phyloP scores from a whole-genome alignment of 2,888 invertebrate species.

The Noctua comes region DNA sequence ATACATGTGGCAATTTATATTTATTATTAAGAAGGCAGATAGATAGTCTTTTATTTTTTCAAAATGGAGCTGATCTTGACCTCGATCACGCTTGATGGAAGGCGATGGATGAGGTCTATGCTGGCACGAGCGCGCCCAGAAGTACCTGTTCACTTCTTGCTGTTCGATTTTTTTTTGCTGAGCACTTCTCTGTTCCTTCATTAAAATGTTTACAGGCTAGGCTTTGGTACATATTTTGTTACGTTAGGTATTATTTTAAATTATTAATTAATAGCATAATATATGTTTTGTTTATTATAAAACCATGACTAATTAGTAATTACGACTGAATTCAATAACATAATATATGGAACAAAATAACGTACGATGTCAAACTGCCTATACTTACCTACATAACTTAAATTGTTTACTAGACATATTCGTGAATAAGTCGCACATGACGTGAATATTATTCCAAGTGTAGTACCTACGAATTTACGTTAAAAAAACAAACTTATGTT shows the following conservation, averaged over 20 bases:
- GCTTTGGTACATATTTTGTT: not conserved
- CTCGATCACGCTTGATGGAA: too few relatives aligned
- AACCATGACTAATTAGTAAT: constrained; percentile 26
- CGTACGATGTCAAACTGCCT: constrained; percentile 21
- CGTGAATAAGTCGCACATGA: not conserved
- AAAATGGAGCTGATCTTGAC: too few relatives aligned
- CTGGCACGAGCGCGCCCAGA: too few relatives aligned
- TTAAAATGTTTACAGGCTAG: not conserved
- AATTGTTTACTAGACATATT: constrained; percentile 28
- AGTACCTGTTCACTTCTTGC: too few relatives aligned
- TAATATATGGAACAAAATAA: not conserved
- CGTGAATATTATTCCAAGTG: not conserved
- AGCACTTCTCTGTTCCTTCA: too few relatives aligned
- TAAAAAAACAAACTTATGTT: not conserved
- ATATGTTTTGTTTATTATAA: not conserved
- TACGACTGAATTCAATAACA: not conserved
- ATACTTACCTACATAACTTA: not conserved
- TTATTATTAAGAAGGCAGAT: too few relatives aligned
- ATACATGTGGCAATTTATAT: too few relatives aligned
- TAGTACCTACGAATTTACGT: constrained; percentile 22
- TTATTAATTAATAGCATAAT: not conserved
- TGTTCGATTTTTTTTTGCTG: too few relatives aligned
- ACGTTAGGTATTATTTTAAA: not conserved
- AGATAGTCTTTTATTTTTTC: too few relatives aligned
- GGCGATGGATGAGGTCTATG: too few relatives aligned